Evolutionary conservation across 2,888 invertebrate genomes (phyloP), one percentile per base, ranked within the genome.

Genomic region (Patella caerulea): DNA sequence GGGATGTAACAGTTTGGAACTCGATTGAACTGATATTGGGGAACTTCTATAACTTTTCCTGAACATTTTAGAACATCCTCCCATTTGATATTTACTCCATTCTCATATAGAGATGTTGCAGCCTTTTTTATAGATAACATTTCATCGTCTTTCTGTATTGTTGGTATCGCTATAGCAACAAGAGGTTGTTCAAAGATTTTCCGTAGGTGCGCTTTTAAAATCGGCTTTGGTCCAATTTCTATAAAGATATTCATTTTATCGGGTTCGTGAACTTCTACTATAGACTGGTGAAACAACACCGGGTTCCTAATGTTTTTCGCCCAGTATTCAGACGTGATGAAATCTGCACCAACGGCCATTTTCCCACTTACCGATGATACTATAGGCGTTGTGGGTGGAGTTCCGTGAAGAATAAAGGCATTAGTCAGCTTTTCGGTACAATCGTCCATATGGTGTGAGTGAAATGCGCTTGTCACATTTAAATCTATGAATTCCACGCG

Each of bases 11-110:
- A 70, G 1, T 76, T 71, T 55, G 79, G 78, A 24, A 78, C 71
- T 71, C 78, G 81, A 34, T 83, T 75, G 59, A 84, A 85, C 11
- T 29, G 56, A 69, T 85, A 85, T 56, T 76, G 82, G n/a, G 86
- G 86, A 29, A 83, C 70, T 34, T 34, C 34, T 34, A 34, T 34
- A 34, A 34, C 34, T 34, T 34, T 34, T 34, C 34, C 34, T 34
- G 34, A 34, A 34, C 34, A 34, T 34, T 34, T 34, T 34, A 34
- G 34, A 7, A 34, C 34, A 34, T 34, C 34, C 7, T 65, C 65
- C 65, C 65, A 65, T 3, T 65, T 65, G 12, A 65, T n/a, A 65
- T 65, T 7, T 65, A 19, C 24, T 65, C 65, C 65, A 19, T 65
- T 19, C 19, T 65, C 24, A 24, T 65, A 65, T n/a, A 65, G 24